Base-by-base conservation (phyloP, 2,888 invertebrate species). In the Pristionchus maxplancki region DNA sequence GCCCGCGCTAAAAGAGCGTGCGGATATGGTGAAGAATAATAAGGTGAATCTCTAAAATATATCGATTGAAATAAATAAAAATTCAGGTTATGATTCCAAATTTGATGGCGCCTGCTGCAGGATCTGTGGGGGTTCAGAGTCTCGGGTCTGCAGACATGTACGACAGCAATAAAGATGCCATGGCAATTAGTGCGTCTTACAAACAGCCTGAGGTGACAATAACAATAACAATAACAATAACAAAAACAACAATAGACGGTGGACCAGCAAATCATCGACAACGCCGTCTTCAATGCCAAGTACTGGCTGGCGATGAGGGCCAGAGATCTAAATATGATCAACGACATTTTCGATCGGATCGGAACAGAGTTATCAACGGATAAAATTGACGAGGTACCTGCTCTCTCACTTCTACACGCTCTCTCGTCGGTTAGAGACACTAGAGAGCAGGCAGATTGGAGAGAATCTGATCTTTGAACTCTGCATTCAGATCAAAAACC, bases 271-370 rank as follows among this genome's bases (percentile, higher is more conserved):
- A 44, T 78, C 1, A n/a, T 78, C 44, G 78, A 78, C 2, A 78
- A 78, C 28, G 37, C 78, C 48, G 48, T 78, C 78, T 78, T 48
- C 78, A 78, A 78, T 34, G 13, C 78, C 44, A 44, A 44, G n/a
- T 78, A 40, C 78, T 78, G 78, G 78, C 44, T 78, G n/a, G 44
- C n/a, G 24, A 78, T 78, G 78, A 44, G 78, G n/a, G 34, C 31
- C n/a, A 44, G 78, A 44, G 78, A 78, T 40, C n/a, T 78, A 44
- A 13, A 20, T 13, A 9, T 48, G 6, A 48, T 78, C 28, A 48
- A 78, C 9, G 78, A 78, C 17, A 48, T 48, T 13, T n/a, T 78
- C 11, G 5, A 78, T 8, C 2, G 78, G 17, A 44, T 78, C 13
- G 48, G 2, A 28, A 9, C 31, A 1, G 24, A 74, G 44, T n/a